phyloP scores from a whole-genome alignment of 1,140 invertebrate species.

The Drosophila pachea region DNA sequence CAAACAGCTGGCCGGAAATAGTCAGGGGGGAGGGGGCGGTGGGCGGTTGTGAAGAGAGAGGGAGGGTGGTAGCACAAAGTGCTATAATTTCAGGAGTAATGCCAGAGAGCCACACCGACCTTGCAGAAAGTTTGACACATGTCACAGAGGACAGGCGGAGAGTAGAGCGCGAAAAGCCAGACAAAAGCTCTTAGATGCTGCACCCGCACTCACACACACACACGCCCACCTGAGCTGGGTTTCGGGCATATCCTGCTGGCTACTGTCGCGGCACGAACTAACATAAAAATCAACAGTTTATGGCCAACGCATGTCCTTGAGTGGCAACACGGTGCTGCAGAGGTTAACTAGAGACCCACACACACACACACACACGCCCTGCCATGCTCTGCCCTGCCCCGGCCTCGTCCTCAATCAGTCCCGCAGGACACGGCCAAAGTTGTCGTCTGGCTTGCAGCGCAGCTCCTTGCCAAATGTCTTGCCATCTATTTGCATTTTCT shows the following conservation, averaged over 20 bases:
- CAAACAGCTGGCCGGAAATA: constrained; percentile 26
- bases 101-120: constrained; percentile 57
- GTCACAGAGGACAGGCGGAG: constrained; percentile 39
- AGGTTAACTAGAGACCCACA: background rate
- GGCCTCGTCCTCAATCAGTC: background rate
- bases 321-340: constrained; percentile 15
- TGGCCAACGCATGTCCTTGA: constrained; percentile 70
- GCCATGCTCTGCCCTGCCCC: background rate
- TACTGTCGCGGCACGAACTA: constrained; percentile 53
- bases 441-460: constrained; percentile 23
- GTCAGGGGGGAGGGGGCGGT: background rate
- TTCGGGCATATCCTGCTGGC: constrained; percentile 28
- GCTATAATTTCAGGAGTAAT: constrained; percentile 68
- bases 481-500: constrained; percentile 77
- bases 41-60: no score
- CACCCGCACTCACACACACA: constrained; percentile 35
- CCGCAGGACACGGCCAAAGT: constrained; percentile 47
- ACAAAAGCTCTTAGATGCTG: constrained; percentile 14
- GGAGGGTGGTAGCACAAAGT: constrained; percentile 22
- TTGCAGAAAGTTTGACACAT: constrained; percentile 68
- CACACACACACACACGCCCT: background rate
- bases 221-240: no score
- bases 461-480: constrained; percentile 65
- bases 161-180: background rate
- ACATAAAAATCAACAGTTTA: constrained; percentile 77